A percentile compares a stretch with the other conserved stretches of the same genome.
These are phyloP conservation scores for Stegophylla sp. DNA, from an alignment of 2,888 invertebrate genomes.

Conservation along the genomic window DNA sequence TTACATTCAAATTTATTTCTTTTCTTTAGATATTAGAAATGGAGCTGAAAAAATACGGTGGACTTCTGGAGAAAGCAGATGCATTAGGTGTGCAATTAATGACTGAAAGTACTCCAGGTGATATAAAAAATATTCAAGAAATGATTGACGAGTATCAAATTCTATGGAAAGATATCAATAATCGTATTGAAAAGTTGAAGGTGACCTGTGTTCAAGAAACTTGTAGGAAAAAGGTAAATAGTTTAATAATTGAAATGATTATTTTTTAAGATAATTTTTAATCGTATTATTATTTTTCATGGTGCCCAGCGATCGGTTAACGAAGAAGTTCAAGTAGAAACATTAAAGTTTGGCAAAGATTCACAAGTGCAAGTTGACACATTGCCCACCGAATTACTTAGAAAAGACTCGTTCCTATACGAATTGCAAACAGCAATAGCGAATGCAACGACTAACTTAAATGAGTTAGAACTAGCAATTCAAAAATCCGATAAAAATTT, in stretches of 20 bases:
- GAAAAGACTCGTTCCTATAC: conserved; percentile 79
- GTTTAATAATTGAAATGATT: background rate
- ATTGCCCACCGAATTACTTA: conserved; percentile 64
- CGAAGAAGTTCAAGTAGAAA: conserved; percentile 75
- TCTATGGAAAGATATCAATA: conserved; percentile 71
- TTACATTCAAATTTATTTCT: background rate
- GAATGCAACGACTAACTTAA: conserved; percentile 30
- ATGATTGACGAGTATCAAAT: conserved; percentile 74
- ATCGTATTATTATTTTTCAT: background rate
- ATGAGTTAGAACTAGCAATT: conserved; percentile 42
- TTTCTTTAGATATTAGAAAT: conserved; percentile 64
- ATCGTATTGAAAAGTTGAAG: conserved; percentile 64
- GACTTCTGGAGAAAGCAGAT: conserved; percentile 70
- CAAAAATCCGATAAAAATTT: conserved; percentile 61
- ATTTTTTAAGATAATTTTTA: background rate
- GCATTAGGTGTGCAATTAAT: conserved; percentile 71
- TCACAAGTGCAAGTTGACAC: conserved; percentile 84
- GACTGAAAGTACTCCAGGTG: conserved; percentile 69
- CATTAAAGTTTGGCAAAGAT: conserved; percentile 78
- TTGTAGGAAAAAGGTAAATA: conserved; percentile 36
- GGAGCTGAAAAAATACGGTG: conserved; percentile 69
- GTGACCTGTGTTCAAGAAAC: conserved; percentile 45
- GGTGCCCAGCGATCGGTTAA: conserved; percentile 60
- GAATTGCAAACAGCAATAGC: conserved; percentile 77
- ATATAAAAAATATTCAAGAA: conserved; percentile 69